Conservation (phyloP, 2,888 invertebrate genomes). For the Electrophaes corylata region DNA sequence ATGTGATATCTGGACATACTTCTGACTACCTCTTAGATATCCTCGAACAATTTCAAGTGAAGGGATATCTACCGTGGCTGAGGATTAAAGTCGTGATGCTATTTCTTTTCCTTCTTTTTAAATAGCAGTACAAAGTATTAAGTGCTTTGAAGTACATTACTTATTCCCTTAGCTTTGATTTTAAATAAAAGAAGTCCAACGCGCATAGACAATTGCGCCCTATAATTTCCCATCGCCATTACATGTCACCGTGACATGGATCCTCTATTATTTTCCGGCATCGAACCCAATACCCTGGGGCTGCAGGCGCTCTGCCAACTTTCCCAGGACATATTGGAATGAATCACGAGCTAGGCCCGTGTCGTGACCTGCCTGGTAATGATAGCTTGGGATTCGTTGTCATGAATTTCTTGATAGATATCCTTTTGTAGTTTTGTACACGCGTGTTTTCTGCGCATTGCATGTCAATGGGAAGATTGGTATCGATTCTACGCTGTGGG, state of each 20-base stretch:
- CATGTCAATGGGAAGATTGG: slow-evolving; percentile 14
- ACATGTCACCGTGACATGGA: slow-evolving; percentile 33
- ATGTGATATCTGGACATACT: too few relatives aligned
- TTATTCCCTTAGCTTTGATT: not conserved
- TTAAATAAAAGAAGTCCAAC: not conserved
- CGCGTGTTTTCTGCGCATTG: slow-evolving; percentile 19
- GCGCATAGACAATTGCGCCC: slow-evolving; percentile 19
- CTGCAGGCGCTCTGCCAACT: slow-evolving; percentile 22
- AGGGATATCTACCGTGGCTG: too few relatives aligned
- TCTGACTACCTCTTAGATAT: too few relatives aligned
- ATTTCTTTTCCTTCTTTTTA: too few relatives aligned
- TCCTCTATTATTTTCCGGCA: slow-evolving; percentile 37
- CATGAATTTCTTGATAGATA: slow-evolving; percentile 29
- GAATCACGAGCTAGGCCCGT: slow-evolving; percentile 22
- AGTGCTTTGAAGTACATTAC: not conserved
- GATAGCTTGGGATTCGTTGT: slow-evolving; percentile 28
- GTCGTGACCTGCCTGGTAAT: slow-evolving; percentile 28
- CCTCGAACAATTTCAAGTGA: too few relatives aligned
- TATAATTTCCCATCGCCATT: slow-evolving; percentile 34
- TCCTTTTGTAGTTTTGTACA: slow-evolving; percentile 12
- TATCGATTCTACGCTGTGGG: slow-evolving; percentile 9
- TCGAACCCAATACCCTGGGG: slow-evolving; percentile 32
- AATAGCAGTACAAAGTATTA: too few relatives aligned
- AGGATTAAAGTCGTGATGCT: too few relatives aligned
- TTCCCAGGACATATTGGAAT: slow-evolving; percentile 29